Base-by-base conservation (phyloP, 2,113 vertebrate genomes). In the Myotis davidii region DNA sequence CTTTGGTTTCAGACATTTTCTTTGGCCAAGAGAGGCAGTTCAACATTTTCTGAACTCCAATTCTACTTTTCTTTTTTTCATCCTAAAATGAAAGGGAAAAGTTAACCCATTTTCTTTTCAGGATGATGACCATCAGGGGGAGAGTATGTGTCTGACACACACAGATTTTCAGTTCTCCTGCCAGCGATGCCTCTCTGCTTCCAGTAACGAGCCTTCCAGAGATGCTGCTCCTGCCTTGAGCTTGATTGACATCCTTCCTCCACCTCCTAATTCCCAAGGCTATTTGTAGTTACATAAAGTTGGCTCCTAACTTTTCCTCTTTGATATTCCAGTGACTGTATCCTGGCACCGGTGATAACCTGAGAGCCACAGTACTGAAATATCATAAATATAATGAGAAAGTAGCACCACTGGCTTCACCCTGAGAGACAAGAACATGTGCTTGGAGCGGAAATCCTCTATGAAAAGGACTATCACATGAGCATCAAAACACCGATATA, bases 311-410 rank as follows among this genome's bases (percentile, higher is more conserved):
- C 27, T 45, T 90, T 74, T 76, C 50, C 39, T 74, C 39, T 84
- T 77, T 79, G 59, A 78, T 94, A 94, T 21, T 76, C 74, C n/a
- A 42, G 9, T 14, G 86, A 85, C 91, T 61, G 94, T 16, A 70
- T 5, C 73, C 2, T 82, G 76, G 91, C 61, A 9, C 32, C 37
- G 9, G 50, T 90, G 0, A 77, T 67, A 96, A 54, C 23, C 54
- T 13, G 11, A 5, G 84, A 96, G 88, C 4, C 11, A 82, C 23
- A 72, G 23, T 8, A 87, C 9, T 85, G 45, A 78, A 29, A 20
- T 48, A 13, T 5, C 3, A 0, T 59, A 85, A 20, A n/a, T 23
- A 94, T 6, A 67, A 88, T 1, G 6, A 59, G 64, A 54, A 72
- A 67, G 9, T 2, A 39, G 8, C 29, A 64, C 10, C 23, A 3